These are phyloP conservation scores for Sylvicola fuscatus DNA, from an alignment of 2,888 invertebrate species.

Conservation along the genomic window DNA sequence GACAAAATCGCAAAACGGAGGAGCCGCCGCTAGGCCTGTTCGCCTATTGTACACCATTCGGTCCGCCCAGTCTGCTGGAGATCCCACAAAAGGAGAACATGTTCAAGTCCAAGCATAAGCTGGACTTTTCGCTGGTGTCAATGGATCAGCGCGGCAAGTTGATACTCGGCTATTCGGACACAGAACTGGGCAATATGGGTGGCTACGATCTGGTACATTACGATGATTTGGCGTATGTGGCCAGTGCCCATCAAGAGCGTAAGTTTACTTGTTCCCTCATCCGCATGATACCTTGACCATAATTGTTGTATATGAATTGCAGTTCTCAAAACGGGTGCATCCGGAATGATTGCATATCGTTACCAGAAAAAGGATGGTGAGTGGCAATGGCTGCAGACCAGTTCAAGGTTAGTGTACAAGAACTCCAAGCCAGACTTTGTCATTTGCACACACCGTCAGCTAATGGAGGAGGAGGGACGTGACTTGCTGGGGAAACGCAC, in stretches of 20 bases:
- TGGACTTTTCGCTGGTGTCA: constrained; percentile 87
- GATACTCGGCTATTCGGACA: constrained; percentile 83
- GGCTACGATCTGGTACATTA: constrained; percentile 96
- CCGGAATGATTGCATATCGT: constrained; percentile 97
- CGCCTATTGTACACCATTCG: constrained; percentile 97
- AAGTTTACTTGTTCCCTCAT: constrained; percentile 26
- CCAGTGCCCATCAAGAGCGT: constrained; percentile 99
- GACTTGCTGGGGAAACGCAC: constrained; percentile 94
- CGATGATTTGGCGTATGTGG: constrained; percentile 92
- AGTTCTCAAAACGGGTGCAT: constrained; percentile 98
- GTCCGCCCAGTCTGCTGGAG: constrained; percentile 90
- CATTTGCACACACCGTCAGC: constrained; percentile 92
- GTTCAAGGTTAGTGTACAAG: constrained; percentile 92
- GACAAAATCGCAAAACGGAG: constrained; percentile 86
- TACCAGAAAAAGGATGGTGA: constrained; percentile 85
- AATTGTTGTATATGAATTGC: constrained; percentile 15
- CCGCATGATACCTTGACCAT: neutral
- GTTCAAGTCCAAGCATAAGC: constrained; percentile 98
- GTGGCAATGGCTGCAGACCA: constrained; percentile 98
- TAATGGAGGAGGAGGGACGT: constrained; percentile 99
- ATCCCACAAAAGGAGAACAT: constrained; percentile 97
- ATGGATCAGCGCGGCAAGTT: constrained; percentile 96
- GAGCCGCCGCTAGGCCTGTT: constrained; percentile 88
- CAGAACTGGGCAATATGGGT: constrained; percentile 79
- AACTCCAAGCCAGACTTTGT: constrained; percentile 99